A percentile compares a stretch with the other conserved stretches of the same genome.
Conservation (phyloP, 2,113 vertebrate species). For the Platichthys stellatus region DNA sequence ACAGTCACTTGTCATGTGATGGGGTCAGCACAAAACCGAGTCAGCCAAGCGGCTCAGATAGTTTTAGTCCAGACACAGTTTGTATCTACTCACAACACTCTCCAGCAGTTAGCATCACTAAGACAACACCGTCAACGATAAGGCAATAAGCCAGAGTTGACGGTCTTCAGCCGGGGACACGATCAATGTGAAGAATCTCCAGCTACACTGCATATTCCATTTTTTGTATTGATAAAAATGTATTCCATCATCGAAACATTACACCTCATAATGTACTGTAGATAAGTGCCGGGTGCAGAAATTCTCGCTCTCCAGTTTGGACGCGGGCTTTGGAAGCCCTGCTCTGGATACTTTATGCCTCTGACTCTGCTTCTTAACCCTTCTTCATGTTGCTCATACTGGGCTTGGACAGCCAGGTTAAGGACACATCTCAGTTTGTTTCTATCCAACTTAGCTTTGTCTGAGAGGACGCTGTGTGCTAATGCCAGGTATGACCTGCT, state of each 20-base stretch:
- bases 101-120: neutral
- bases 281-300: neutral
- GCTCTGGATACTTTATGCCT: neutral
- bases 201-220: neutral
- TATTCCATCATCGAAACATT: neutral
- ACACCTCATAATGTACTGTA: neutral
- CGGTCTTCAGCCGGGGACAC: neutral
- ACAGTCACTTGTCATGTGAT: too few species aligned
- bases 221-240: neutral
- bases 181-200: neutral
- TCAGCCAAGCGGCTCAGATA: too few species aligned
- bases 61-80: too few species aligned
- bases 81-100: neutral
- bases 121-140: neutral
- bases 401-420: slow-evolving; percentile 97
- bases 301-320: neutral
- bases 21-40: too few species aligned
- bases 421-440: slow-evolving; percentile 7
- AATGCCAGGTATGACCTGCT: neutral
- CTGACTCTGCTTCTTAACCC: too few species aligned
- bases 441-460: neutral
- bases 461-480: neutral
- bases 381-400: slow-evolving; percentile 97
- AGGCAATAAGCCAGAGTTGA: neutral
- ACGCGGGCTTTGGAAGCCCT: neutral